Evolutionary conservation across 2,797 vertebrate species (phyloP), one percentile per base, ranked within the genome.

Genomic region (Anomalospiza imberbis): DNA sequence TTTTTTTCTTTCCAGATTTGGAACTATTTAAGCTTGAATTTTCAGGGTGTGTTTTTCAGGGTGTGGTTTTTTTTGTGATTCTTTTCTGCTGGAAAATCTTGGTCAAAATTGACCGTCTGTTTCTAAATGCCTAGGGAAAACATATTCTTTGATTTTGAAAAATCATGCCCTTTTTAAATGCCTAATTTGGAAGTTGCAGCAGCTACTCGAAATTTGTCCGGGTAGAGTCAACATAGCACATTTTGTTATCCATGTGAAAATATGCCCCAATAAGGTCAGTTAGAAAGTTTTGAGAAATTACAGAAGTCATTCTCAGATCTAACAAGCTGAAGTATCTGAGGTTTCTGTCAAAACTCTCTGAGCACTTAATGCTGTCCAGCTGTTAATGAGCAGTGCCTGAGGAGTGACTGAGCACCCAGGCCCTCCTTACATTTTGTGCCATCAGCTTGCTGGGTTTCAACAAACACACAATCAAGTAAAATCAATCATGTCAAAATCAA

Each of bases 131-230:
- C 55, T 24, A 28, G 5, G 31, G 40, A 32, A 70, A 73, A 93
- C 48, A 60, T 7, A 67, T 17, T 45, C 18, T 51, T 61, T 62
- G 8, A 38, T 86, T 90, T 86, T 66, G 19, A 82, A 81, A 94
- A 55, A 24, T 9, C 7, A 7, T 19, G 17, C 14, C 9, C 14
- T 44, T 81, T 76, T 51, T 34, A 6, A 8, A 51, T 50, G 45
- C 40, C 44, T 84, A 4, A 42, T 91, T 94, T 88, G 70, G 63
- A 86, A 81, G 14, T 44, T 83, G n/a, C 34, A 77, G 34, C 58
- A 82, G 67, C 29, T 62, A 73, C 40, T 66, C 79, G 31, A 87
- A 73, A 86, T 85, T 79, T 91, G 80, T 77, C 94, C 96, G 66
- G 58, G 76, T 85, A 72, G 81, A 85, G 47, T 84, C 61, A 85